Conservation (phyloP, 2,797 vertebrate genomes). For the Brachyalestes nurse region DNA sequence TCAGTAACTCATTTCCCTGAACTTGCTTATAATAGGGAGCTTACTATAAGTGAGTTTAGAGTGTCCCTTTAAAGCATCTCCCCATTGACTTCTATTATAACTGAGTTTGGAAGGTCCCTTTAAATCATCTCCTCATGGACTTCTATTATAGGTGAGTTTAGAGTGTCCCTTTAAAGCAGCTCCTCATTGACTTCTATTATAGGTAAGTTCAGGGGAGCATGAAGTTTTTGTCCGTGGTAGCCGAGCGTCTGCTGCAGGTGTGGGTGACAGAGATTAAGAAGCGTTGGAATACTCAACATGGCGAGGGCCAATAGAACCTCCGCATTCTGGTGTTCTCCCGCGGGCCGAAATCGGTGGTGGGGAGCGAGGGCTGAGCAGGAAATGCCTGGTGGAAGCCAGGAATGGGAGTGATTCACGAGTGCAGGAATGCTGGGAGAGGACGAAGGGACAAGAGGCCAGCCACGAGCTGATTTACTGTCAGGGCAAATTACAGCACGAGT, state of each 20-base stretch:
- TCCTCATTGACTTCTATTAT: too few species aligned
- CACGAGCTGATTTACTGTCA: conserved; percentile 97
- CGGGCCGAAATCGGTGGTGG: conserved; percentile 60
- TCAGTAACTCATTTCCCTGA: neutral
- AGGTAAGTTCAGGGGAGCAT: too few species aligned
- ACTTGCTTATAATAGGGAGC: neutral
- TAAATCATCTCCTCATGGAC: too few species aligned
- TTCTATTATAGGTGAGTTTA: too few species aligned
- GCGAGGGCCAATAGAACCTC: conserved; percentile 11
- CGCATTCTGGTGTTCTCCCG: conserved; percentile 35
- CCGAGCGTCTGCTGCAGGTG: too few species aligned
- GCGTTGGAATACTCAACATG: neutral
- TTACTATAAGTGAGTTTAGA: neutral
- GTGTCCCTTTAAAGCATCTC: neutral
- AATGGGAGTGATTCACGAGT: conserved; percentile 96
- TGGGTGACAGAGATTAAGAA: neutral
- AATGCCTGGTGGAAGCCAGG: conserved; percentile 98
- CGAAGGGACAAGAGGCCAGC: conserved; percentile 88
- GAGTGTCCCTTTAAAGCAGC: too few species aligned
- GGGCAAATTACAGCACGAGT: conserved; percentile 91
- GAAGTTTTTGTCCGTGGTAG: neutral
- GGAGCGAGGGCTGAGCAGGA: conserved; percentile 82
- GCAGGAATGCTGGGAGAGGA: conserved; percentile 87
- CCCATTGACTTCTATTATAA: neutral
- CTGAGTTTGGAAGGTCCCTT: too few species aligned